Conservation (phyloP, 1,140 invertebrate species). For the Bombus picipes region DNA sequence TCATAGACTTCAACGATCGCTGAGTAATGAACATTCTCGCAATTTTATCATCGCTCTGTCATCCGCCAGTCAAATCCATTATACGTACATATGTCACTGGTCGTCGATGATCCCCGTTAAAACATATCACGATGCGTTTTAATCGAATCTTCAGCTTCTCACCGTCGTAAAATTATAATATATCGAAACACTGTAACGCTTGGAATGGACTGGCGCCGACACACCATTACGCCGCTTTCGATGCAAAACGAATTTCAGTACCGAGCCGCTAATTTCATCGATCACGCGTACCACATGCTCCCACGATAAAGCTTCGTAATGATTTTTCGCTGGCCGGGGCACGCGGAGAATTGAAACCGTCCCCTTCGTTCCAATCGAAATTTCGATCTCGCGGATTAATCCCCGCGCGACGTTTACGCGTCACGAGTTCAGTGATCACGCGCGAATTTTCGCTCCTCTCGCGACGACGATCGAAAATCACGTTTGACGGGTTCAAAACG, state of each 20-base stretch:
- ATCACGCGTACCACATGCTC: not conserved
- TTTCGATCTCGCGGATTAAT: constrained; percentile 25
- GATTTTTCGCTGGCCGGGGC: not conserved
- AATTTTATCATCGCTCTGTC: constrained; percentile 21
- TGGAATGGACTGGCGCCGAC: not conserved
- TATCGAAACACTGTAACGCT: not conserved
- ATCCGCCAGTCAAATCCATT: too few relatives aligned
- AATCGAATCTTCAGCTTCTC: not conserved
- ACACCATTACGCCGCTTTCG: not conserved
- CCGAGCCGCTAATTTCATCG: constrained; percentile 11
- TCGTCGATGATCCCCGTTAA: not conserved
- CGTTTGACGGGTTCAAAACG: not conserved
- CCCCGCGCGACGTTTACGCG: constrained; percentile 14
- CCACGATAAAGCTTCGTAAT: not conserved
- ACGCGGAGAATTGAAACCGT: not conserved
- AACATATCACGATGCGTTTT: not conserved
- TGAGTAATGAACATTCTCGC: not conserved
- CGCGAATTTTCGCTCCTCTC: not conserved
- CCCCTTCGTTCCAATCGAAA: not conserved
- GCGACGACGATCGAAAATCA: not conserved
- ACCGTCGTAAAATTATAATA: constrained; percentile 12
- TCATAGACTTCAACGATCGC: not conserved
- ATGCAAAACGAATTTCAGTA: constrained; percentile 1
- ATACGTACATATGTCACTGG: too few relatives aligned
- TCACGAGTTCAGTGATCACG: not conserved